A percentile compares a stretch with the other conserved stretches of the same genome.
Evolutionary conservation across 2,888 invertebrate species (phyloP).

Genomic region (Lasioglossum morio): DNA sequence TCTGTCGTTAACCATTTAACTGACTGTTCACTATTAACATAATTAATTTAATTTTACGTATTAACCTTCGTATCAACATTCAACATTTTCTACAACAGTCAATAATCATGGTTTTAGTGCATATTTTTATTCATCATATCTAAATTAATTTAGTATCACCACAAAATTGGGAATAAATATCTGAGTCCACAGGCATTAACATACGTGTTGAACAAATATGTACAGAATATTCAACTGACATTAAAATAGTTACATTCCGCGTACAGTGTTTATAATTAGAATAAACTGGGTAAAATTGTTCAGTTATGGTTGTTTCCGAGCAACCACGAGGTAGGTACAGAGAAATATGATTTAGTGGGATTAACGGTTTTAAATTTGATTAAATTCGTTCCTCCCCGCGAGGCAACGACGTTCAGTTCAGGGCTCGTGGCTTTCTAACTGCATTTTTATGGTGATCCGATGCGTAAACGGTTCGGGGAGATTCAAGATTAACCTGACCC

Average conservation of each 20-base stretch:
- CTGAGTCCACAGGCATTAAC: too few species aligned
- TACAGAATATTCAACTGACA: not conserved
- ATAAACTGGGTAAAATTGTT: not conserved
- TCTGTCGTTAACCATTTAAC: not conserved
- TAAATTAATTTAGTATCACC: too few species aligned
- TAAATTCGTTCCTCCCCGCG: conserved; percentile 25
- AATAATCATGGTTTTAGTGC: not conserved
- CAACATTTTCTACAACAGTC: not conserved
- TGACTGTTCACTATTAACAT: not conserved
- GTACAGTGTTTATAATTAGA: not conserved
- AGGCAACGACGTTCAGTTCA: conserved; percentile 1
- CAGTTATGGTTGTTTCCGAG: not conserved
- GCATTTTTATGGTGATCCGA: conserved; percentile 48
- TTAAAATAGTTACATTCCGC: not conserved
- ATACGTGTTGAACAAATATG: not conserved
- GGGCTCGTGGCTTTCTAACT: conserved; percentile 22
- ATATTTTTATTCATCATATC: not conserved
- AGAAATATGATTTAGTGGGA: conserved; percentile 28
- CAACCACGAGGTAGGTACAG: not conserved
- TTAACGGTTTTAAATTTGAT: conserved; percentile 33
- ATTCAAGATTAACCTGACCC: conserved; percentile 27
- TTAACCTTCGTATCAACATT: not conserved
- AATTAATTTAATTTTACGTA: too few species aligned
- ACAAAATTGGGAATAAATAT: too few species aligned
- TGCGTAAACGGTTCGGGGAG: conserved; percentile 37